Base-by-base conservation (phyloP, 2,888 invertebrate species). In the Melanargia galathea region DNA sequence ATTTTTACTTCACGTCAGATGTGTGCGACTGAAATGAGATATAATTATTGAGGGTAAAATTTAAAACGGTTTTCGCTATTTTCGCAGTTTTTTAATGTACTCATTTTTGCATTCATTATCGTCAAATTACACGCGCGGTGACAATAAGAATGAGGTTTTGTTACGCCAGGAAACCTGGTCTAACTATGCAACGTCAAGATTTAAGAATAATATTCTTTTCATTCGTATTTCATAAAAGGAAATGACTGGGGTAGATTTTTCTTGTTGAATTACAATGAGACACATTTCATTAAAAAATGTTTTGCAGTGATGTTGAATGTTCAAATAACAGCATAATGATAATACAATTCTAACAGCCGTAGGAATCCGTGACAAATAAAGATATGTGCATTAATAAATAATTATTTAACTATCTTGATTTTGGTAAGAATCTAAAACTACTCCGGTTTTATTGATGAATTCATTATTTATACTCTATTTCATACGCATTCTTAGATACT, bases 21-120 rank as follows among this genome's bases (percentile, higher is more conserved):
- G 10, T 20, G 20, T 46, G 45, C 8, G 16, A 26, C 26, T 26
- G 26, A 49, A 26, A 16, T 18, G 22, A 22, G 10, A 13, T 13
- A 13, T 46, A 46, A 46, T 46, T 46, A 46, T 13, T 13, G 22
- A 24, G 46, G 4, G 45, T 20, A 8, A 45, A 45, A 13, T 46
- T 22, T 24, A 22, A 22, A 46, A 49, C 10, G n/a, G 6, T 46
- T 49, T 30, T 49, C n/a, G 30, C 30, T 0, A 16, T 49, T 49
- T 49, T 49, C n/a, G 30, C 30, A 0, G 26, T 49, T 49, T 49
- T 24, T 16, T 26, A 20, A 51, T 7, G 74, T 78, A 79, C 74
- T 82, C 79, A 79, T 82, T 81, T 82, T 77, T 77, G 73, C 75
- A 77, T 83, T 83, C 78, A 83, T 86, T 82, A 85, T 78, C 72